Conservation (phyloP, 2,888 invertebrate genomes). For the Sipunculus nudus region DNA sequence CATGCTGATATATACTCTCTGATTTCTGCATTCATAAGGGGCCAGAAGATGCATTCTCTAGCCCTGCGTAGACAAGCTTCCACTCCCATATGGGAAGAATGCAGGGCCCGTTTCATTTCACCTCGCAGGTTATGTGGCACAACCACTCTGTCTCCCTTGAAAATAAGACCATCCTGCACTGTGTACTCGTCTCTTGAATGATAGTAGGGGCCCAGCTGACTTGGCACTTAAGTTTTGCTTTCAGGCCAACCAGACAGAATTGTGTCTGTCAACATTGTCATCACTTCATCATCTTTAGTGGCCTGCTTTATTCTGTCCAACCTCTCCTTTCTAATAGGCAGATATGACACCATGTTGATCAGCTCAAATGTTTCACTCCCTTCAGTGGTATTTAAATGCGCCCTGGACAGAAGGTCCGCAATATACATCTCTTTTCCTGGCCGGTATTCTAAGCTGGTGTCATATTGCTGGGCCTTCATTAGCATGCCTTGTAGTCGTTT, state of each 20-base stretch:
- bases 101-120: constrained; percentile 3
- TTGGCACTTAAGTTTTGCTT: not conserved
- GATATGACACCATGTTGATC: too few relatives aligned
- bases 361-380: too few relatives aligned
- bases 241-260: constrained; percentile 28
- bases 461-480: too few relatives aligned
- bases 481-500: too few relatives aligned
- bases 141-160: constrained; percentile 17
- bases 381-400: too few relatives aligned
- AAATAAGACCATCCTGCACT: constrained; percentile 29
- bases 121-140: not conserved
- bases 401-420: too few relatives aligned
- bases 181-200: constrained; percentile 22
- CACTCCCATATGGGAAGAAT: constrained; percentile 1
- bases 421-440: too few relatives aligned
- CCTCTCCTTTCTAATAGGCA: too few relatives aligned
- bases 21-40: too few relatives aligned
- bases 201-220: constrained; percentile 14
- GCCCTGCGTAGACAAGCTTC: constrained; percentile 4
- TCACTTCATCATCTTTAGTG: constrained; percentile 10
- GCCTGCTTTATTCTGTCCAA: not conserved
- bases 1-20: too few relatives aligned
- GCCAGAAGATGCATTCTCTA: constrained; percentile 4
- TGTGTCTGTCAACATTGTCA: constrained; percentile 8
- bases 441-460: too few relatives aligned